These are phyloP conservation scores for Antrozous pallidus DNA, from an alignment of 2,797 vertebrate species.

Conservation along the genomic window DNA sequence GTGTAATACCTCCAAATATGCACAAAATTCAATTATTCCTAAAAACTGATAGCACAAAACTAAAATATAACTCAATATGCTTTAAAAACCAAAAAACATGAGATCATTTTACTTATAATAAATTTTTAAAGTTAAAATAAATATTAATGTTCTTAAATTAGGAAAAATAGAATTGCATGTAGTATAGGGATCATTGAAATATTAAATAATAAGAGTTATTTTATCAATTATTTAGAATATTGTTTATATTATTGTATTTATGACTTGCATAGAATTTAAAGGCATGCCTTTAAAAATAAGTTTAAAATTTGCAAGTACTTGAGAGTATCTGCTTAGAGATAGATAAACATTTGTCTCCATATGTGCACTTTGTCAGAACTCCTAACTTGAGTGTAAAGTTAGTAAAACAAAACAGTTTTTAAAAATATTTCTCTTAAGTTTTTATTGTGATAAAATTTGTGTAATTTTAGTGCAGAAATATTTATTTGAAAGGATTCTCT, in stretches of 20 bases:
- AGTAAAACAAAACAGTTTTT: not conserved
- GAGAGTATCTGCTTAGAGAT: not conserved
- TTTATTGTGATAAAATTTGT: not conserved
- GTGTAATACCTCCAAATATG: not conserved
- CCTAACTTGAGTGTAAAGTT: not conserved
- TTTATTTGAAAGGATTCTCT: not conserved
- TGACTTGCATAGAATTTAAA: not conserved
- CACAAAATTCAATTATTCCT: not conserved
- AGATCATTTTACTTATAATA: not conserved
- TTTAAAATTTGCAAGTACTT: not conserved
- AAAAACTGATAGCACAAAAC: not conserved
- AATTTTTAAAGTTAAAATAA: too few relatives aligned
- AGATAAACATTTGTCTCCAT: not conserved
- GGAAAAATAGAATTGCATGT: not conserved
- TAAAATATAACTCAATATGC: not conserved
- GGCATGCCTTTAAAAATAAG: not conserved
- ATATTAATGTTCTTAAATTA: constrained; percentile 19
- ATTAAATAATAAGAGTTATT: not conserved
- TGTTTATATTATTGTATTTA: not conserved
- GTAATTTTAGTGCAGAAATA: not conserved
- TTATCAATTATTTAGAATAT: not conserved
- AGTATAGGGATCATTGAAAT: not conserved
- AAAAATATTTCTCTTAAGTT: not conserved
- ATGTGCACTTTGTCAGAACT: not conserved
- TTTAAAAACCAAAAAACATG: not conserved